Conservation (phyloP, 2,888 invertebrate genomes). For the Lacanobia wlatinum region DNA sequence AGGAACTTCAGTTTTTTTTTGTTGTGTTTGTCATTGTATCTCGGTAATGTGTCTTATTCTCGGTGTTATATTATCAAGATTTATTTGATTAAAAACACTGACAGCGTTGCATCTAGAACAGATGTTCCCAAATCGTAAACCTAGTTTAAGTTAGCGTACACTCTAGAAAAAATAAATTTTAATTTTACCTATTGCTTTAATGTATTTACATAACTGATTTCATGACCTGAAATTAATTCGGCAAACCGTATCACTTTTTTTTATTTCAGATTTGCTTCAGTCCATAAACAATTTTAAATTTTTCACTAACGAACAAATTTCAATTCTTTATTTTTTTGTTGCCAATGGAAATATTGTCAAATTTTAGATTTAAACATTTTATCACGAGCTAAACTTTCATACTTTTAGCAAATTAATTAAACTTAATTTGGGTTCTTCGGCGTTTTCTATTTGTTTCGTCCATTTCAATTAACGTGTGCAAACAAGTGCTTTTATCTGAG, state of each 20-base stretch:
- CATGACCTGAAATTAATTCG: background rate
- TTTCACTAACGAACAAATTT: too few relatives aligned
- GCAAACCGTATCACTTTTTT: too few relatives aligned
- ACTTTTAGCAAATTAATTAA: background rate
- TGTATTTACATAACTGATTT: constrained; percentile 34
- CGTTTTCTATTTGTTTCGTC: constrained; percentile 23
- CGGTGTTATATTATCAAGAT: background rate
- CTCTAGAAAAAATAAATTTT: too few relatives aligned
- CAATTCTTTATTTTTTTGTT: too few relatives aligned
- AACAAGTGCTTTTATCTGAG: constrained; percentile 24
- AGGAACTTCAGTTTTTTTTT: background rate
- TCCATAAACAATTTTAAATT: background rate
- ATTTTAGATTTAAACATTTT: too few relatives aligned
- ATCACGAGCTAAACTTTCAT: background rate
- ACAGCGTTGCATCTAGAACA: background rate
- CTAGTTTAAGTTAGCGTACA: background rate
- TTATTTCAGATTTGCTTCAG: background rate
- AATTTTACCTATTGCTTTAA: background rate
- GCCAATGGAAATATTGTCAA: too few relatives aligned
- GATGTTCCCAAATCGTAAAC: background rate
- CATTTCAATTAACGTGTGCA: constrained; percentile 24
- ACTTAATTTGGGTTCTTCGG: background rate
- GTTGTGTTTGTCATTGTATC: background rate
- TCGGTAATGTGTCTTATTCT: background rate
- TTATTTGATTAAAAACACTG: background rate